These are phyloP conservation scores for Synodontis membranacea DNA, from an alignment of 2,113 vertebrate genomes.

Conservation along the genomic window DNA sequence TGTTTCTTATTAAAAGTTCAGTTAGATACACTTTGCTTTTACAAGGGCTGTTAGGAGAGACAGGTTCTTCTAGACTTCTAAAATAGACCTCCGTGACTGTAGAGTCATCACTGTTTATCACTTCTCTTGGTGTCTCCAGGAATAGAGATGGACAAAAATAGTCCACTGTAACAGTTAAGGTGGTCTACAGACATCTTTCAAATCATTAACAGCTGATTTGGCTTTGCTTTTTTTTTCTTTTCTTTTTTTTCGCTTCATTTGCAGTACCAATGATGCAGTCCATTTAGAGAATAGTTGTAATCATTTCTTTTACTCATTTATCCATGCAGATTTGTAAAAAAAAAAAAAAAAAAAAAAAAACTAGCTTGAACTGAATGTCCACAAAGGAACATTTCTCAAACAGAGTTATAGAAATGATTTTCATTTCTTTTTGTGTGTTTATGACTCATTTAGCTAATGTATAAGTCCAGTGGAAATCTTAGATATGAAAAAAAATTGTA, in stretches of 20 bases:
- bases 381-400: background rate
- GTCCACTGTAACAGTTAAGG: background rate
- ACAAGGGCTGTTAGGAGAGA: background rate
- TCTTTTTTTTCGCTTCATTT: background rate
- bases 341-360: too few relatives aligned
- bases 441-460: background rate
- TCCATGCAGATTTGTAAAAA: background rate
- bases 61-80: background rate
- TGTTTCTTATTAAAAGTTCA: background rate
- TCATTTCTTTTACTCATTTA: background rate
- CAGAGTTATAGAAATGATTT: background rate
- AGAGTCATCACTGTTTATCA: background rate
- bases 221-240: background rate
- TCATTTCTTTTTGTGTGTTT: background rate
- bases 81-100: background rate
- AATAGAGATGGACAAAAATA: slow-evolving; percentile 1
- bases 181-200: background rate
- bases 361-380: background rate
- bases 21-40: background rate
- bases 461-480: background rate
- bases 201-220: background rate
- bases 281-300: background rate
- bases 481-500: background rate
- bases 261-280: background rate
- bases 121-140: background rate